Evolutionary conservation across 2,888 invertebrate genomes (phyloP), one percentile per base, ranked within the genome.

Genomic region (Temnothorax unifasciatus): DNA sequence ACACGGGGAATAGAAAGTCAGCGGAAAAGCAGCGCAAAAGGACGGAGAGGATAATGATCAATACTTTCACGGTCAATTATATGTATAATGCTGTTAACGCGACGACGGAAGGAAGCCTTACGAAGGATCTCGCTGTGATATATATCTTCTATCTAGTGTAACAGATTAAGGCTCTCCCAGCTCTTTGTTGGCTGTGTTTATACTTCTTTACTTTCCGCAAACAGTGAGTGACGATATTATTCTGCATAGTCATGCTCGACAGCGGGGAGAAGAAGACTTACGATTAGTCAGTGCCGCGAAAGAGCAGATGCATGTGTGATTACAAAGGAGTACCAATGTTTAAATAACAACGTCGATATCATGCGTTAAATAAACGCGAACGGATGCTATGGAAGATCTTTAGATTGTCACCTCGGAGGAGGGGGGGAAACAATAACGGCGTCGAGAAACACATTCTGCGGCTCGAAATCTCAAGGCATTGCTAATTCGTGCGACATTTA

Each of bases 61-160:
- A 93, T 93, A 91, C 79, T 68, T 90, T 90, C 91, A 93, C 76
- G 92, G 93, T 89, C 91, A 89, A 86, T 90, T 79, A 76, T 86
- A 86, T 76, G 83, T 88, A 82, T 90, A 92, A 90, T 86, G 82
- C 88, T 79, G 68, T 87, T 91, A 91, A 87, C 89, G 82, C 81
- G 86, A 73, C 81, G 86, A 73, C 77, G 38, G 61, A 41, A 84
- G 84, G 93, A 93, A 93, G 90, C 93, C 93, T 87, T 92, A 93
- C 41, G 61, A 41, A 66, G 64, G 68, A 88, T 81, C 54, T 63
- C 50, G 9, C 15, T 71, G 9, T 29, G 34, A 34, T 64, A 13
- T 64, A 13, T 6, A 6, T 59, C 69, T 9, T 13, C 52, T 29
- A 29, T 29, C 29, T 29, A 3, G 59, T 21, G 9, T 50, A 34